A percentile compares a stretch with the other conserved stretches of the same genome.
phyloP scores from a whole-genome alignment of 2,888 invertebrate genomes.

The Leptodirus hochenwartii region DNA sequence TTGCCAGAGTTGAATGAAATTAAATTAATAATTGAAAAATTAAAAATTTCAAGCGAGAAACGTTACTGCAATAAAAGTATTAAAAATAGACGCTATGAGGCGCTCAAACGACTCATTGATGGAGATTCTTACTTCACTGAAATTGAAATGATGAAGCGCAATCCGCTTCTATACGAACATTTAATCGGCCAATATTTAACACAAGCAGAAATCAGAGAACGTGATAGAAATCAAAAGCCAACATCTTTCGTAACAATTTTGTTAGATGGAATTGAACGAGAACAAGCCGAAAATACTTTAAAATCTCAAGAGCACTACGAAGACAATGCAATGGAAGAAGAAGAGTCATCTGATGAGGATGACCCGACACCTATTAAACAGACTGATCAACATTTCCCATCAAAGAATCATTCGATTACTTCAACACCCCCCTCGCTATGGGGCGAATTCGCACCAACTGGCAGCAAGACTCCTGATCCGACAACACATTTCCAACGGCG shows the following conservation, averaged over 20 bases:
- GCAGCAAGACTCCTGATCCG: slow-evolving; percentile 6
- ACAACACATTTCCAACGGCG: slow-evolving; percentile 3
- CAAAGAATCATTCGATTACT: too few relatives aligned
- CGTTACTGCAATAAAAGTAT: slow-evolving; percentile 1
- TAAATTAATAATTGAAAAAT: slow-evolving; percentile 18
- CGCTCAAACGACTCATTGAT: slow-evolving; percentile 51
- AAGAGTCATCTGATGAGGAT: slow-evolving; percentile 16
- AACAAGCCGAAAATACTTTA: slow-evolving; percentile 41
- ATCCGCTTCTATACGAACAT: slow-evolving; percentile 79
- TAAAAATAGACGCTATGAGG: slow-evolving; percentile 65
- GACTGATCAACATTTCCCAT: slow-evolving; percentile 9
- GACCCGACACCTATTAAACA: slow-evolving; percentile 17
- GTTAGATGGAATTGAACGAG: slow-evolving; percentile 62
- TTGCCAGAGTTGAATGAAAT: slow-evolving; percentile 33
- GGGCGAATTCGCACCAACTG: slow-evolving; percentile 15
- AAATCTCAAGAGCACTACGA: slow-evolving; percentile 43
- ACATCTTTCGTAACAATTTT: slow-evolving; percentile 53
- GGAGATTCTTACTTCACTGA: slow-evolving; percentile 72
- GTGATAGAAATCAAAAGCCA: slow-evolving; percentile 36
- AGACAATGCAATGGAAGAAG: slow-evolving; percentile 29
- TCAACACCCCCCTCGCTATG: slow-evolving; percentile 10
- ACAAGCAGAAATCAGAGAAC: slow-evolving; percentile 48
- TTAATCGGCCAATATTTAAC: slow-evolving; percentile 73
- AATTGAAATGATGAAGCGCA: slow-evolving; percentile 81
- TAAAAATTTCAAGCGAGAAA: neutral